Evolutionary conservation across 2,888 invertebrate species (phyloP), one percentile per base, ranked within the genome.

Genomic region (Trissonchulus sp.): DNA sequence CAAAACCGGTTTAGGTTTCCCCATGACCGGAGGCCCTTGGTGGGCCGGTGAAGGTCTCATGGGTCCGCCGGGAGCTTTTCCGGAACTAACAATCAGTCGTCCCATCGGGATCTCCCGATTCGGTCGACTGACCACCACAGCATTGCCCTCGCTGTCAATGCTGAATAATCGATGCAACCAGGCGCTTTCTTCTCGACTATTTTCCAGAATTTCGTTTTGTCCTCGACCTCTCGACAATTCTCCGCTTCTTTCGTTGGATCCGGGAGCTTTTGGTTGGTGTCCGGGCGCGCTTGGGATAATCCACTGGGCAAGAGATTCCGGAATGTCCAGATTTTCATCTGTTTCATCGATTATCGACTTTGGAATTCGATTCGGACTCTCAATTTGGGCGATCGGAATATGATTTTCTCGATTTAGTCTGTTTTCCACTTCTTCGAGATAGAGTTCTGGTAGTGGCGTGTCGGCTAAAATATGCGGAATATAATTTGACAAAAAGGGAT

Each of bases 61-160:
- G n/a, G n/a, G n/a, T n/a, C n/a, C n/a, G n/a, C n/a, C n/a, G n/a
- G n/a, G n/a, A n/a, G n/a, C n/a, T n/a, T n/a, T n/a, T n/a, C n/a
- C n/a, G n/a, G n/a, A n/a, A n/a, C n/a, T 23, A 48, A 48, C 48
- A 23, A 48, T 48, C 48, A 48, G 48, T 48, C 48, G 48, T 15
- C 48, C 48, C 48, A 48, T 48, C 48, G 48, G 48, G 48, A 48
- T 48, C 23, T 48, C 48, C 23, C 48, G 48, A 48, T 48, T 48
- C 8, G 48, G 48, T 48, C 48, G 48, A 48, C 48, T 48, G 8
- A 48, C 48, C 8, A 48, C 48, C 8, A 48, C 48, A 23, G 48
- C 48, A 23, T 48, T 48, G 48, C 48, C 48, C 23, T 48, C 48
- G 48, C 48, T 48, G 48, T 48, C 48, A 23, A 48, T 48, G 48